These are phyloP conservation scores for Beris chalybata DNA, from an alignment of 2,888 invertebrate genomes.

Conservation along the genomic window DNA sequence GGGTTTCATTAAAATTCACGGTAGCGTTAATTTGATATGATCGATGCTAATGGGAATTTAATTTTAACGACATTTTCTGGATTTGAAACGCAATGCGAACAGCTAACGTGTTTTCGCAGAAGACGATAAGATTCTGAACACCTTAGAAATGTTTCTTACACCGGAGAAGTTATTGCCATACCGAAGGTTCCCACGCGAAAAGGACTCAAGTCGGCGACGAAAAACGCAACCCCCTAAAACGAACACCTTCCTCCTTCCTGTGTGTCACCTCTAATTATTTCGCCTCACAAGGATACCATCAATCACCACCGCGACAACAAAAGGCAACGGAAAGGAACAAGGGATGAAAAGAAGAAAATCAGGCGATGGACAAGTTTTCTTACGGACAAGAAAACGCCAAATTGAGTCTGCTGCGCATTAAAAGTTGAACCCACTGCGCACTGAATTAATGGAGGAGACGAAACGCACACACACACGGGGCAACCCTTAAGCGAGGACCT, in stretches of 20 bases:
- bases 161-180: not conserved
- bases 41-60: too few relatives aligned
- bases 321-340: slow-evolving; percentile 22
- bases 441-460: slow-evolving; percentile 13
- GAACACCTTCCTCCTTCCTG: slow-evolving; percentile 19
- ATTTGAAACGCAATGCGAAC: too few relatives aligned
- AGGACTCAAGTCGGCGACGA: slow-evolving; percentile 15
- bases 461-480: slow-evolving; percentile 8
- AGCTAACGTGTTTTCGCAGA: too few relatives aligned
- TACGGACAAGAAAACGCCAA: slow-evolving; percentile 21
- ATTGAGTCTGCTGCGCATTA: slow-evolving; percentile 36
- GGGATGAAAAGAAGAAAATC: slow-evolving; percentile 18
- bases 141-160: too few relatives aligned
- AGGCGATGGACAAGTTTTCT: slow-evolving; percentile 4
- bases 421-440: slow-evolving; percentile 30
- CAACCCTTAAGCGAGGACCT: slow-evolving; percentile 3
- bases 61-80: too few relatives aligned
- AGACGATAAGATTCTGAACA: too few relatives aligned
- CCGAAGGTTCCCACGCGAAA: slow-evolving; percentile 27
- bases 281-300: slow-evolving; percentile 24
- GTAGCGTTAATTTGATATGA: too few relatives aligned
- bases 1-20: too few relatives aligned
- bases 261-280: slow-evolving; percentile 35
- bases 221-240: slow-evolving; percentile 15
- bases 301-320: slow-evolving; percentile 27